Evolutionary conservation across 2,797 vertebrate genomes (phyloP).

Genomic region (Gallinago stenura): DNA sequence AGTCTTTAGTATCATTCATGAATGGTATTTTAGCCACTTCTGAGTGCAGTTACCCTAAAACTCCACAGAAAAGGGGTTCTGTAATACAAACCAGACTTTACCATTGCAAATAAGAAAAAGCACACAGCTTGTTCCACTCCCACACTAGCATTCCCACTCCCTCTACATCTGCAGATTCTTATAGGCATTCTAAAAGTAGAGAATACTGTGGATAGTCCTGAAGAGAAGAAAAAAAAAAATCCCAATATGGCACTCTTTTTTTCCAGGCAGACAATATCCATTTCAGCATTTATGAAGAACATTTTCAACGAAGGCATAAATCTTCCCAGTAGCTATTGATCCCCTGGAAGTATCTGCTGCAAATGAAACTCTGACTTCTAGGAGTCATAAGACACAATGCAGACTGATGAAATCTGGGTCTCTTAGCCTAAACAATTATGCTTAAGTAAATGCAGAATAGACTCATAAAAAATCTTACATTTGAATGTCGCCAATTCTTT

Average conservation of each 20-base stretch:
- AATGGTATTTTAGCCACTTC: neutral
- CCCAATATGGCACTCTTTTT: neutral
- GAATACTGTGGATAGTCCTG: neutral
- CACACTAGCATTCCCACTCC: neutral
- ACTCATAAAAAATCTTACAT: neutral
- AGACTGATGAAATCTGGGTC: neutral
- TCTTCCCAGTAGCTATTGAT: neutral
- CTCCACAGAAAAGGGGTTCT: neutral
- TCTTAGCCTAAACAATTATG: neutral
- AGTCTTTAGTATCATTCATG: too few relatives aligned
- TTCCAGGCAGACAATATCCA: neutral
- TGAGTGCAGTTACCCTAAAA: neutral
- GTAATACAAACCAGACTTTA: neutral
- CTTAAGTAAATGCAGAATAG: neutral
- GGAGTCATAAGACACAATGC: neutral
- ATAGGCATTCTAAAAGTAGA: neutral
- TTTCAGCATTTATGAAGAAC: neutral
- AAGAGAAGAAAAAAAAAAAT: neutral
- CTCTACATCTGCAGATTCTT: neutral
- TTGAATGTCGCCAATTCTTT: neutral
- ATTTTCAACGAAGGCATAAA: neutral
- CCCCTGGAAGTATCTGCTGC: neutral
- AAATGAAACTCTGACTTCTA: neutral
- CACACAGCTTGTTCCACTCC: neutral
- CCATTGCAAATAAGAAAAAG: neutral